Evolutionary conservation across 2,888 invertebrate species (phyloP).

Genomic region (Linnaemya vulpina): DNA sequence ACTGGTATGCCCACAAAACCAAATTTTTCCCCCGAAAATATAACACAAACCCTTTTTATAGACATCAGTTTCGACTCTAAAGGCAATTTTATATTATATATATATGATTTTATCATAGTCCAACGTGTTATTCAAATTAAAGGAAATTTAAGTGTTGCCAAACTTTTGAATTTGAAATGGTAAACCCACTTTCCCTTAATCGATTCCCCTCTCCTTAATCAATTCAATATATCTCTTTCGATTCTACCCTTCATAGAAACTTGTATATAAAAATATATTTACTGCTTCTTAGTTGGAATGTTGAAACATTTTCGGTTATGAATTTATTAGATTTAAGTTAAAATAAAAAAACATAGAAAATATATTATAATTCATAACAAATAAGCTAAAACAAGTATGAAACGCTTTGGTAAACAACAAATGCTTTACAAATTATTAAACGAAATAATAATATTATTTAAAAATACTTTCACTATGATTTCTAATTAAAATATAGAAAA

Average conservation of each 20-base stretch:
- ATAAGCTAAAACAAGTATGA: constrained; percentile 59
- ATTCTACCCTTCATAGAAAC: background rate
- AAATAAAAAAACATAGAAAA: constrained; percentile 70
- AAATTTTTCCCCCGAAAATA: too few relatives aligned
- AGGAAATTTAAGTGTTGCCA: too few relatives aligned
- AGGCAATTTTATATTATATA: too few relatives aligned
- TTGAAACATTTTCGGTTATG: constrained; percentile 48
- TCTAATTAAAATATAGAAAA: too few relatives aligned
- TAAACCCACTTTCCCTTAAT: background rate
- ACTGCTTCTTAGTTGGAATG: constrained; percentile 41
- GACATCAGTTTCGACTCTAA: too few relatives aligned
- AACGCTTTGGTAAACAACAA: constrained; percentile 84
- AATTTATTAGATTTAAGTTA: constrained; percentile 65
- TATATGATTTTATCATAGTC: too few relatives aligned
- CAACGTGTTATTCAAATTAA: too few relatives aligned
- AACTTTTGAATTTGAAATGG: too few relatives aligned
- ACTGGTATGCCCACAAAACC: too few relatives aligned
- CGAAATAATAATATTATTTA: constrained; percentile 24
- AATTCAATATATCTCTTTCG: constrained; percentile 16
- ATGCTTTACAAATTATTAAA: constrained; percentile 82
- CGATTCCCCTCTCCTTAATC: background rate
- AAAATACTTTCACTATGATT: constrained; percentile 1
- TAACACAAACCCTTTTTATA: too few relatives aligned
- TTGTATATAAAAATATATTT: constrained; percentile 29
- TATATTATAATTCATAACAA: constrained; percentile 47